Base-by-base conservation (phyloP, 1,140 invertebrate species). In the Lordiphosa collinella region DNA sequence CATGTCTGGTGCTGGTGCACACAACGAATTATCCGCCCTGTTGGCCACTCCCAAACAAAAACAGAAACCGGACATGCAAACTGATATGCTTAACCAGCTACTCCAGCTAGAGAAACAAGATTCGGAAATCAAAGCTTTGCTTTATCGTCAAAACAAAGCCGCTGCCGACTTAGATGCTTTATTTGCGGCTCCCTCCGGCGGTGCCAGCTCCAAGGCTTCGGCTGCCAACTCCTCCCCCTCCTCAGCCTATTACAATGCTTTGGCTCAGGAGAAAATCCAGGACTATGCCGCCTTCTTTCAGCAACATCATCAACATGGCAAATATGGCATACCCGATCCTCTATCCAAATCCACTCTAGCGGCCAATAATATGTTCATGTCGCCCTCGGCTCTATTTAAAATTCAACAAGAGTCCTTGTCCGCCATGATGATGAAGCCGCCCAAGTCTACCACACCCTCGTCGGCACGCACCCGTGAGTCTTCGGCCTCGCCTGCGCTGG, bases 351-450 rank as follows among this genome's bases (percentile, higher is more conserved):
- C 91, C n/a, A 93, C 92, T 22, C 86, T 93, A 58, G 92, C 92
- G 0, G 92, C 92, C 2, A 93, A 93, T 65, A 93, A 93, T 68
- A 93, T 93, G 92, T 93, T 93, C 41, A 89, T 93, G 63, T 92
- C 90, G 35, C 90, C 90, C 10, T 90, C 90, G 57, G 79, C 90
- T 16, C 79, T 91, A 54, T 90, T 91, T 57, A 91, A 89, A 50
- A 82, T 89, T 1, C 88, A 91, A 78, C 90, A 91, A 66, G 91
- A 91, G 53, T 86, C 91, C 1, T 61, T 91, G 4, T 90, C 90
- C 18, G 88, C 90, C 78, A 62, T 89, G 90, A 74, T 90, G 89
- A 75, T 90, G 89, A 70, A 90, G 78, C 79, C 90, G 49, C 82
- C 89, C 13, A 82, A 88, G 56, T 80, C 72, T 7, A 80, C 82